A percentile compares a stretch with the other conserved stretches of the same genome.
These are phyloP conservation scores for Trididemnum nubilum DNA, from an alignment of 23 tunicate species.

Conservation along the genomic window DNA sequence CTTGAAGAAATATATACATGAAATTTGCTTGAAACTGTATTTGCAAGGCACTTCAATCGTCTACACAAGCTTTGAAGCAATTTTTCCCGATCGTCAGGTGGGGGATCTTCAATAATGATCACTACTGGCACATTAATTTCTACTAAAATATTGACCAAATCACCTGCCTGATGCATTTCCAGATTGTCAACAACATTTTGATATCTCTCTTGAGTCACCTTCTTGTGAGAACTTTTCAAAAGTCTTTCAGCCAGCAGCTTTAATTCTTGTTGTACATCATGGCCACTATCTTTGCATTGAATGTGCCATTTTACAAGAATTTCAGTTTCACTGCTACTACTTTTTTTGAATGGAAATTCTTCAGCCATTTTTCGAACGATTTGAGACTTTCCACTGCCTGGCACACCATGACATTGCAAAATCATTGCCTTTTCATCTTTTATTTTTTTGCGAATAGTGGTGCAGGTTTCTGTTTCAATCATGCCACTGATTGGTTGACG, in stretches of 20 bases:
- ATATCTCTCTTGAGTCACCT: neutral
- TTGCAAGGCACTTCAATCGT: neutral
- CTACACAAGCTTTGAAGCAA: conserved; percentile 2
- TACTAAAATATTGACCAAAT: conserved; percentile 15
- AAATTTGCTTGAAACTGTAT: neutral
- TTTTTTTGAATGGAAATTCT: conserved; percentile 40
- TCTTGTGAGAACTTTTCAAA: neutral
- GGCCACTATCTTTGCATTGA: conserved; percentile 39
- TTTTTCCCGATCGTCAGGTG: neutral
- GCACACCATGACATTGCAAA: conserved; percentile 43
- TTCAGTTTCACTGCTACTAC: neutral
- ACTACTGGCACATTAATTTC: conserved; percentile 17
- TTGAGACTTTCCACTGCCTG: conserved; percentile 64
- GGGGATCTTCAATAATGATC: conserved; percentile 46
- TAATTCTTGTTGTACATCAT: conserved; percentile 40
- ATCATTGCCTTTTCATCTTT: neutral
- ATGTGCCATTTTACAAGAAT: conserved; percentile 52
- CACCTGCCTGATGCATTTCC: conserved; percentile 5
- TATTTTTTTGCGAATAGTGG: neutral
- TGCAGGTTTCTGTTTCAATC: conserved; percentile 7
- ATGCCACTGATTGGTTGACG: conserved; percentile 19
- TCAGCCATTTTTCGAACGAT: conserved; percentile 18
- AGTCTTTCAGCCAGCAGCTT: conserved; percentile 30
- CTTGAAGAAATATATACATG: conserved; percentile 48
- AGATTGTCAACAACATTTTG: conserved; percentile 14